Percentiles rank a stretch among this genome's conserved stretches.
phyloP scores from a whole-genome alignment of 2,113 vertebrate genomes.

The Chaetodon trifascialis region DNA sequence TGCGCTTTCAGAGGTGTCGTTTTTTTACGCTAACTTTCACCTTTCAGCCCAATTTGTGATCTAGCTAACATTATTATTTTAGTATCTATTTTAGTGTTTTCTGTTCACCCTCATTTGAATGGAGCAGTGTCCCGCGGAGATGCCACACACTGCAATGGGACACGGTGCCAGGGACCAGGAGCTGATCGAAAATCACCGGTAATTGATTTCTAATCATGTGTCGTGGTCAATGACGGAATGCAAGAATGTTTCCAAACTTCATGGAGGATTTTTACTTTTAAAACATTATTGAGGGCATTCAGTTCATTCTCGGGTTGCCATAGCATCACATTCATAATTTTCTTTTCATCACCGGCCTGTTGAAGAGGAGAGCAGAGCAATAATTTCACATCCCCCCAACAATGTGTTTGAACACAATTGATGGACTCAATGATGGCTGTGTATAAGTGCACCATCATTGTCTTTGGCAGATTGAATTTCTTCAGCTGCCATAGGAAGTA shows the following conservation, averaged over 20 bases:
- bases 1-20: background rate
- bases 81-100: too few relatives aligned
- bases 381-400: constrained; percentile 35
- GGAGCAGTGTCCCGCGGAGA: constrained; percentile 45
- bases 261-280: background rate
- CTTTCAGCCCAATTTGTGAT: too few relatives aligned
- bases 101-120: background rate
- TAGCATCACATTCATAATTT: constrained; percentile 44
- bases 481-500: too few relatives aligned
- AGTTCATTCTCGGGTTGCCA: constrained; percentile 24
- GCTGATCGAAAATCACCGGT: constrained; percentile 24
- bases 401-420: constrained; percentile 61
- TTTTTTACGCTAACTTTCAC: background rate
- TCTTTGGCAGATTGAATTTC: constrained; percentile 18
- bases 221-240: constrained; percentile 20
- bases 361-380: background rate
- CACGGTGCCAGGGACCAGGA: constrained; percentile 15
- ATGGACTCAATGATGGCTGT: too few relatives aligned
- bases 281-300: constrained; percentile 13
- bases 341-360: too few relatives aligned
- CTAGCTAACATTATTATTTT: background rate
- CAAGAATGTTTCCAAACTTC: constrained; percentile 12
- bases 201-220: constrained; percentile 1
- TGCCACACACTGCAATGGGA: constrained; percentile 40
- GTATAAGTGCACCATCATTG: too few relatives aligned